Evolutionary conservation across 2,113 vertebrate genomes (phyloP), one percentile per base, ranked within the genome.

Genomic region (Sander vitreus): DNA sequence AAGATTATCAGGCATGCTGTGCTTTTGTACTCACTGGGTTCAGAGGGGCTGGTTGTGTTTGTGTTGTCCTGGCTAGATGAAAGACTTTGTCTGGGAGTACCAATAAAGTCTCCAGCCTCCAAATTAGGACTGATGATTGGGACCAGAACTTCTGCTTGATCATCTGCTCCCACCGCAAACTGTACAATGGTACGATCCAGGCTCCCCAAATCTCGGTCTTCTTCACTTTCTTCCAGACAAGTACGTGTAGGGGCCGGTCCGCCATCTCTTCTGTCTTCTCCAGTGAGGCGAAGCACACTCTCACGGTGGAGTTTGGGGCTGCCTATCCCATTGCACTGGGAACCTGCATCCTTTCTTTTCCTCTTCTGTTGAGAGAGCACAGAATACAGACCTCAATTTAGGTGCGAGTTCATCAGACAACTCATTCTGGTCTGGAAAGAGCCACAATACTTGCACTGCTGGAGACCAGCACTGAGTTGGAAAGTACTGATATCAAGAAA

Each of bases 1-100:
- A 51, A 9, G 27, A 36, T 21, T 12, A 51, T 43, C 19, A 33
- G 39, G 39, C 19, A 1, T 33, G 12, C 16, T 15, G 27, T 36
- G 47, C 45, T 45, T 9, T 33, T 66, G 65, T 60, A 92, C 95
- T 94, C 81, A 96, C 95, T 96, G 25, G 90, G 90, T 67, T 94
- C 95, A 78, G 63, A 11, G 5, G 81, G 27, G 39, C 66, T 48
- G 48, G 16, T 13, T 7, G 68, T 63, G 51, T 60, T 53, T 6
- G 23, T 10, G 13, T 36, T 63, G 18, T 91, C 85, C 30, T 68
- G 76, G 63, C 51, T 48, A 1, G 68, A 27, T 1, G 55, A 81
- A 0, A 11, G 33, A 39, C 62, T 70, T 62, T 1, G 25, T 47
- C 21, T 54, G 2, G 23, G 63, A 54, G 39, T 19, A 43, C 23